Base-by-base conservation (phyloP, 2,888 invertebrate genomes). In the Lasioglossum vierecki region DNA sequence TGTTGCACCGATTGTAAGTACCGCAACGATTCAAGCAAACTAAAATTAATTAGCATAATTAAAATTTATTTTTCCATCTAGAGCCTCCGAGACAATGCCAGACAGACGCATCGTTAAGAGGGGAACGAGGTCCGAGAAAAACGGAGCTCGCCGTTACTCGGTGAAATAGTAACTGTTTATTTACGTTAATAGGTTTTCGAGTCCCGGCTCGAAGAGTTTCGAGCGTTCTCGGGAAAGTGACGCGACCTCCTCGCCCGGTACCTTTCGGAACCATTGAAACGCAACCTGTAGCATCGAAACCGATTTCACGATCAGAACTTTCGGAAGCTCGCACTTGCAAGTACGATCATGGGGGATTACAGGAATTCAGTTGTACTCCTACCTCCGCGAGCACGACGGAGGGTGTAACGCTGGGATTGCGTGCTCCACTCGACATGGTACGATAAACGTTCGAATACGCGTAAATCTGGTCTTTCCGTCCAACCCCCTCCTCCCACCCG, bases 371-470 rank as follows among this genome's bases (percentile, higher is more conserved):
- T 84, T 86, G 86, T 90, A 89, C 91, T 91, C 85, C 86, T 87
- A 22, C 77, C 82, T 82, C 66, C 80, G 86, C 88, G 88, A 86
- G 82, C 90, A 89, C 89, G 83, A 80, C 88, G 79, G 86, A 84
- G 87, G 87, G 82, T 79, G 84, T 89, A 91, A 92, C 88, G 87
- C 78, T 85, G 80, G 89, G 90, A 89, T 92, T 88, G 92, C 92
- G 92, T 92, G 92, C 80, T 75, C 73, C 82, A 76, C 84, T 80
- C 87, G 87, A 82, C 91, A 82, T 78, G 84, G 83, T 84, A 83
- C 93, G 92, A 92, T 91, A 91, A 91, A 91, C 91, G 92, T 90
- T 89, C 89, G 88, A 89, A 91, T 91, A 89, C 90, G 92, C 92
- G 91, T 92, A 92, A 92, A 91, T 89, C 89, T 88, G 88, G 81